Conservation (phyloP, 1,140 invertebrate genomes). For the Wasmannia auropunctata region DNA sequence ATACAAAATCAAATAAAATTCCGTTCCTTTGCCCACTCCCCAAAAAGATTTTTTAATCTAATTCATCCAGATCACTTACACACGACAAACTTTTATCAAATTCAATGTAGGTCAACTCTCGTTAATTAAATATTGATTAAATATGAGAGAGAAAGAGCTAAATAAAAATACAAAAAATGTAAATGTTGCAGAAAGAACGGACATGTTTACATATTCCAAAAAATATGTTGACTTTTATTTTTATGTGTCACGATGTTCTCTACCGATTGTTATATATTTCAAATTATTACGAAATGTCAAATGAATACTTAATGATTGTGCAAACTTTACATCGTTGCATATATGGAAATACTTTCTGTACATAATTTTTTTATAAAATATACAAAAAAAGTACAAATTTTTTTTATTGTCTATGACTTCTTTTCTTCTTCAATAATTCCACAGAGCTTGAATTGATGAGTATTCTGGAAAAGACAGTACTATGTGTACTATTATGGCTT, state of each 20-base stretch:
- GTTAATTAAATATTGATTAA: neutral
- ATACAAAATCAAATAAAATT: slow-evolving; percentile 2
- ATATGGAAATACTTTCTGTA: neutral
- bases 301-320: neutral
- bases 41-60: neutral
- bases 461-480: no score
- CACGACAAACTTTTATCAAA: neutral
- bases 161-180: neutral
- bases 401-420: neutral
- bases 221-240: neutral
- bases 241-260: no score
- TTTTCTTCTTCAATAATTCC: neutral
- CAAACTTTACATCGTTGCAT: neutral
- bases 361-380: neutral
- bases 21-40: neutral
- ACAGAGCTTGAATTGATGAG: neutral
- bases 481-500: no score
- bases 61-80: slow-evolving; percentile 16
- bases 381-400: neutral
- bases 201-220: neutral
- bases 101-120: neutral
- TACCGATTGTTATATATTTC: neutral
- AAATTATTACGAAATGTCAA: neutral
- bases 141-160: neutral
- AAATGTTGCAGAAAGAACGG: neutral